phyloP scores from a whole-genome alignment of 2,797 vertebrate species.

The Peromyscus eremicus region DNA sequence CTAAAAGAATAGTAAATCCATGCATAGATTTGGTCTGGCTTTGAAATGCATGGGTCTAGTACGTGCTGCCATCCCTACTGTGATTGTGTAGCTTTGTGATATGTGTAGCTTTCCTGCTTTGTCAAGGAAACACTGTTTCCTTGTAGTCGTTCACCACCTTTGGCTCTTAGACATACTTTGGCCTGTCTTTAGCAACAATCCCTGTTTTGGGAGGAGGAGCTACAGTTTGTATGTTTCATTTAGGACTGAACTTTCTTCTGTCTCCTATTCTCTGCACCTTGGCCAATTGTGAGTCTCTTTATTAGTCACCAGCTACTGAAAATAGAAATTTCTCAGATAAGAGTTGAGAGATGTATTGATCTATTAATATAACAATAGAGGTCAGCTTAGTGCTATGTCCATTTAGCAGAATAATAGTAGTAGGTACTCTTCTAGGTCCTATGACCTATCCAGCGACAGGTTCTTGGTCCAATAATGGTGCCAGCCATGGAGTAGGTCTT shows the following conservation, averaged over 20 bases:
- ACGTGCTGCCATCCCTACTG: background rate
- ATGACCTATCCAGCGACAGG: background rate
- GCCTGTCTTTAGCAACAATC: background rate
- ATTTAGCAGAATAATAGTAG: background rate
- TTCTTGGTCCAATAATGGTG: background rate
- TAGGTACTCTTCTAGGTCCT: background rate
- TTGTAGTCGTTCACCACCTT: background rate
- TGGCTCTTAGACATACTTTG: background rate
- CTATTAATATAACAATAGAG: background rate
- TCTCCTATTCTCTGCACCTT: background rate
- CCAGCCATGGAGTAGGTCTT: background rate
- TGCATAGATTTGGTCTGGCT: background rate
- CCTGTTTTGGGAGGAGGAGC: background rate
- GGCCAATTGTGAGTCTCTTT: background rate
- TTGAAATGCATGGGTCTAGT: background rate
- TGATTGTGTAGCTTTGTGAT: too few species aligned
- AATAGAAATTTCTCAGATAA: background rate
- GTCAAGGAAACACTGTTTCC: background rate
- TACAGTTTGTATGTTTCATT: background rate
- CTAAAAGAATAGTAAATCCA: background rate
- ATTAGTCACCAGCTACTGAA: background rate
- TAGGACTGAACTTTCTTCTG: background rate
- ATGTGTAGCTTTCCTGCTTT: background rate
- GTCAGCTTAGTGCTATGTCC: background rate
- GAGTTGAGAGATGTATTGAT: background rate